Base-by-base conservation (phyloP, 1,140 invertebrate species). In the Anoplolepis gracilipes region DNA sequence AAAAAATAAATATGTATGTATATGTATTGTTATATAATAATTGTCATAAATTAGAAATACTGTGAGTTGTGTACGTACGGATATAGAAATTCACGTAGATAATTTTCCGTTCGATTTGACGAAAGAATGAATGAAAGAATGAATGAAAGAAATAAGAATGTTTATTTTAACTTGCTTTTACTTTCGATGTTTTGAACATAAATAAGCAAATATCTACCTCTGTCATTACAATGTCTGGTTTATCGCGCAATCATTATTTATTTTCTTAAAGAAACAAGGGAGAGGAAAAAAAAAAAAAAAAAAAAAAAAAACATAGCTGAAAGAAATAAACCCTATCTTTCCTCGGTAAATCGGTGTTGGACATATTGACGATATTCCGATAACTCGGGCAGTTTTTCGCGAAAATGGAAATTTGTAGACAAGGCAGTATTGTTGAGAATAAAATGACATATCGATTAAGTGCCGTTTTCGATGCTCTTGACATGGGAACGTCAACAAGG, bases 381-480 rank as follows among this genome's bases (percentile, higher is more conserved):
- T 77, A 16, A 42, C 57, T 36, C 75, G 39, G 25, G 36, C 33
- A 10, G 33, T 55, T 39, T 78, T 75, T 53, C 76, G 3, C 19
- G 57, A 8, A 76, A 76, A 61, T 76, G 39, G 39, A 42, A 42
- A 42, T 76, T 22, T 11, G 46, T 42, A 42, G 10, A 19, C 3
- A 6, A 36, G 33, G 33, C 42, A 6, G 46, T 19, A 13, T 39
- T 36, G 55, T 6, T 6, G 30, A 57, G 30, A 33, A 42, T 49
- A 30, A 64, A 65, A 77, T 61, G 61, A 78, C 76, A 16, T 78
- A 78, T 78, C 76, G 76, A 78, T 42, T 2, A 10, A 39, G 61
- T 67, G 61, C 42, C 42, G 76, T 78, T 65, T 49, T n/a, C 62
- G 16, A 10, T 33, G 30, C 57, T 61, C 57, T 25, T 13, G 57